Percentiles rank a stretch among this genome's conserved stretches.
Evolutionary conservation across 2,888 invertebrate species (phyloP).

Genomic region (Kryphioiulus occultus): DNA sequence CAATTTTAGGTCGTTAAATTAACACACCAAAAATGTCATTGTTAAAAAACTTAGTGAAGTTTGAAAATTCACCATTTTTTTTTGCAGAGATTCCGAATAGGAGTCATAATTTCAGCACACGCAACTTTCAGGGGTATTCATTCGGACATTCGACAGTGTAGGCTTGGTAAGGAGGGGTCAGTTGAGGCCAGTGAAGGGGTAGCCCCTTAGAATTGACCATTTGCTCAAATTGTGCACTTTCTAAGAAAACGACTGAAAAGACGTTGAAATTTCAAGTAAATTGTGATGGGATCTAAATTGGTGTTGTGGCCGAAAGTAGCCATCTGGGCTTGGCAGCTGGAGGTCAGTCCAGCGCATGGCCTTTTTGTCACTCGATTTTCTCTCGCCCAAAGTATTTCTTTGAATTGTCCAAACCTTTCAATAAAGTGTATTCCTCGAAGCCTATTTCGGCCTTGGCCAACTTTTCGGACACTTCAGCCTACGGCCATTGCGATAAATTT

Average conservation of each 20-base stretch:
- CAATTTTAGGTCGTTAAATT: too few species aligned
- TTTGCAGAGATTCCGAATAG: too few species aligned
- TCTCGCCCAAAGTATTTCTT: not conserved
- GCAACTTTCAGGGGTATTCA: not conserved
- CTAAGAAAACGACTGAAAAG: not conserved
- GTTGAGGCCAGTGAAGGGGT: not conserved
- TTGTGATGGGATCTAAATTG: not conserved
- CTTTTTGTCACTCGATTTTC: not conserved
- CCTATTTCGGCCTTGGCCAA: not conserved
- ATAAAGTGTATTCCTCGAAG: not conserved
- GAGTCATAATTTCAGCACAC: too few species aligned
- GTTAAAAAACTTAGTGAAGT: too few species aligned
- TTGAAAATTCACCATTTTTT: too few species aligned
- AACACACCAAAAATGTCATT: too few species aligned
- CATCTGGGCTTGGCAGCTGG: not conserved
- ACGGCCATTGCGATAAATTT: not conserved
- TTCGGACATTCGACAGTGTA: not conserved
- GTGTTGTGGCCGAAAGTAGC: not conserved
- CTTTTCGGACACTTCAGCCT: not conserved
- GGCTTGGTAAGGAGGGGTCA: not conserved
- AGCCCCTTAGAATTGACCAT: not conserved
- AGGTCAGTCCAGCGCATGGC: not conserved
- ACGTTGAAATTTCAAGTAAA: not conserved
- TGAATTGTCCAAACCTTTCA: not conserved
- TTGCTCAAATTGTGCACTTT: not conserved